Percentiles rank a stretch among this genome's conserved stretches.
phyloP scores from a whole-genome alignment of 2,113 vertebrate species.

The Vidua macroura region DNA sequence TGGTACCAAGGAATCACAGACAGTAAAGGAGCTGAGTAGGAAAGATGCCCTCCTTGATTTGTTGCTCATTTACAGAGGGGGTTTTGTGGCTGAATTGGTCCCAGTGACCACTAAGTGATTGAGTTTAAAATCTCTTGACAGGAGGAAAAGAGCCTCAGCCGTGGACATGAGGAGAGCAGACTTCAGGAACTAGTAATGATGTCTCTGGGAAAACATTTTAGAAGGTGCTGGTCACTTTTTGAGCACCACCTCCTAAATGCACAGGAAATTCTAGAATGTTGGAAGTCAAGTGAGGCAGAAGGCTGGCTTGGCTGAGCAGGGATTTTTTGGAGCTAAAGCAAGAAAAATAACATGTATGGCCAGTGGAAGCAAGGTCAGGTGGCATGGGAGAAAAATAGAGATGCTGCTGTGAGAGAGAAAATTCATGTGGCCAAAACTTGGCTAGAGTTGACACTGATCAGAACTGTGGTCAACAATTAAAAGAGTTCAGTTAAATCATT shows the following conservation, averaged over 20 bases:
- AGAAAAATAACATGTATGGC: neutral
- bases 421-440: neutral
- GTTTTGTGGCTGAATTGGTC: neutral
- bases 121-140: neutral
- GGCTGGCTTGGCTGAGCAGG: neutral
- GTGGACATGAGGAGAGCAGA: neutral
- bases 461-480: neutral
- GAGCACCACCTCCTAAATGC: neutral
- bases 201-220: neutral
- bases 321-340: neutral
- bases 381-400: neutral
- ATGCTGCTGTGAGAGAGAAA: neutral
- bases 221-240: neutral
- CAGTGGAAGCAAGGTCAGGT: neutral
- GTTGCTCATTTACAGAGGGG: neutral
- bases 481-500: neutral
- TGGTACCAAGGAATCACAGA: neutral
- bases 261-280: neutral
- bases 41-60: neutral
- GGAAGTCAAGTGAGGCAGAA: neutral
- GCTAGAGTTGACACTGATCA: rapidly evolving
- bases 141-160: neutral
- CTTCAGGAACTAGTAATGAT: neutral
- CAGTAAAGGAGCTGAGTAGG: neutral
- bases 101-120: rapidly evolving